Evolutionary conservation across 2,113 vertebrate genomes (phyloP), one percentile per base, ranked within the genome.

Genomic region (Prolemur simus): DNA sequence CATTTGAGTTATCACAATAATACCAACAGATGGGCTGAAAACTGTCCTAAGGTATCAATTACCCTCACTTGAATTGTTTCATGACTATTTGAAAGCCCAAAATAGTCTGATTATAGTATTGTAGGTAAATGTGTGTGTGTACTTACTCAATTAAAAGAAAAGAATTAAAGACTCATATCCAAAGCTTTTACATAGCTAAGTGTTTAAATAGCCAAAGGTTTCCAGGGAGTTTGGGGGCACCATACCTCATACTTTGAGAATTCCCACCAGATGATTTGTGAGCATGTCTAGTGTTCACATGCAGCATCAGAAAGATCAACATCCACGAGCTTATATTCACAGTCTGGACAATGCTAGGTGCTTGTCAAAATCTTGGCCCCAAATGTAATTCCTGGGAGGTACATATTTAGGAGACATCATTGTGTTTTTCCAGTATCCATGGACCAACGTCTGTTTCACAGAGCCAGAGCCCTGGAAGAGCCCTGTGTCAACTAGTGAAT

Each of bases 331-430:
- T 71, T 95, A 18, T 81, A 29, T 68, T 90, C 25, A 85, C 29
- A 76, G 37, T 92, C 85, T 96, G 91, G 63, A 87, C 54, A 92
- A 63, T 87, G 42, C 49, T 83, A 84, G 42, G 39, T 14, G 87
- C 47, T 92, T 96, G 88, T 96, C 88, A 96, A 60, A 92, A 32
- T 92, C n/a, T 84, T 95, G 42, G 91, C 49, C 37, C 34, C 76
- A 69, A 69, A 23, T 83, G 34, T 20, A 34, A 54, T 73, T 95
- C 54, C 23, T 94, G 29, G 27, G 69, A 89, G 92, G 54, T 78
- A 63, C 2, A 47, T 68, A 71, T 42, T 93, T 42, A 58, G 13
- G 80, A 89, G 27, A 94, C 34, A 27, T 71, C 45, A 73, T 14
- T 92, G 76, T 92, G 11, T 83, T 69, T 97, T 95, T 96, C 87